These are phyloP conservation scores for Pandemis corylana DNA, from an alignment of 2,888 invertebrate genomes.

Conservation along the genomic window DNA sequence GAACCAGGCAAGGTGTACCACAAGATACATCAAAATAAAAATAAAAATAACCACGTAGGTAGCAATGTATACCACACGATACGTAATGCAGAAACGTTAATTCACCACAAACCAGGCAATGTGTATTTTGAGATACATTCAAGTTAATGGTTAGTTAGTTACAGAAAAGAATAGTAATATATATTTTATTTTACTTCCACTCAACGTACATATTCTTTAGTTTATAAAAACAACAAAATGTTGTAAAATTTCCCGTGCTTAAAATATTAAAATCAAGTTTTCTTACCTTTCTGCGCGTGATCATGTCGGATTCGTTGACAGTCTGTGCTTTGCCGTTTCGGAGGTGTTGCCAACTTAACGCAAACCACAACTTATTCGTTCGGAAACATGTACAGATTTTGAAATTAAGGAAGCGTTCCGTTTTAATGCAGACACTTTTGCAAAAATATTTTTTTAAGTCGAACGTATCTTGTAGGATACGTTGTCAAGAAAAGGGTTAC, in stretches of 20 bases:
- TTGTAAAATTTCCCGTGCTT: neutral
- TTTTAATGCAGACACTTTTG: neutral
- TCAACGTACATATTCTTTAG: neutral
- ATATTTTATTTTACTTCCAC: neutral
- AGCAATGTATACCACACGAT: slow-evolving; percentile 13
- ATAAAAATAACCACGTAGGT: neutral
- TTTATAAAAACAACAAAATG: neutral
- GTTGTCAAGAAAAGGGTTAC: neutral
- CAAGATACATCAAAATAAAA: neutral
- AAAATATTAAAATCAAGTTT: neutral
- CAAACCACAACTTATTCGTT: slow-evolving; percentile 7
- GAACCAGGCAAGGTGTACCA: slow-evolving; percentile 3
- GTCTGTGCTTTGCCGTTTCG: neutral
- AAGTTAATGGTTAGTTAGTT: neutral
- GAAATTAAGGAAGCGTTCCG: slow-evolving; percentile 7
- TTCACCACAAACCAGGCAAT: slow-evolving; percentile 14
- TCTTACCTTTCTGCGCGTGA: slow-evolving; percentile 19
- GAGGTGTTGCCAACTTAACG: slow-evolving; percentile 10
- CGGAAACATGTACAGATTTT: slow-evolving; percentile 7
- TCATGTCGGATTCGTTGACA: slow-evolving; percentile 5
- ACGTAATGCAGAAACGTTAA: neutral
- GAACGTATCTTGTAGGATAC: slow-evolving; percentile 12
- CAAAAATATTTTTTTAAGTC: slow-evolving; percentile 6
- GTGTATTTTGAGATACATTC: slow-evolving; percentile 17
- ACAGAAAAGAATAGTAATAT: neutral